Evolutionary conservation across 2,113 vertebrate species (phyloP), one percentile per base, ranked within the genome.

Genomic region (Chloebia gouldiae): DNA sequence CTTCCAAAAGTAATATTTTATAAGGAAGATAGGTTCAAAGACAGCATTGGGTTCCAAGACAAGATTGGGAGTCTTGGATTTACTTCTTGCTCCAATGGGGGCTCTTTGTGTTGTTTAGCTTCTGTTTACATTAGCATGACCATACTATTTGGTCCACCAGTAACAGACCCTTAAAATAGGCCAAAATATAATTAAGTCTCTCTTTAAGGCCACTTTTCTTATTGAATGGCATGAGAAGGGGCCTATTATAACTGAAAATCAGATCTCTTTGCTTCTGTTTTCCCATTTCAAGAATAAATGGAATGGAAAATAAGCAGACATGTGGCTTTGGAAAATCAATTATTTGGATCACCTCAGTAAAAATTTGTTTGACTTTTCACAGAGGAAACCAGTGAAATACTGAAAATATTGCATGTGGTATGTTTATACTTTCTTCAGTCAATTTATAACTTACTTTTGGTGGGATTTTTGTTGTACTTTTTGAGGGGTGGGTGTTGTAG

Each of bases 401-500:
- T 57, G 20, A 77, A 11, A 76, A 51, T 83, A 69, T 56, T 76
- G 16, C 8, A 47, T 17, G 6, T 50, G 5, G 9, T 82, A 23
- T 31, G 11, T 64, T 68, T 68, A 18, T 35, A 33, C 19, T 47
- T 76, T 63, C 24, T 81, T 66, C 42, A 37, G 9, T 37, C 18
- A 70, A 14, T 44, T 65, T 19, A 51, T 44, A 0, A 6, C 45
- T 64, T 68, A 7, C 7, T 75, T 50, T 66, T 37, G 7, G 1
- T 54, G 50, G 4, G 7, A 35, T 17, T 19, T 70, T 39, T 77
- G 6, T 15, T 17, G 4, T 11, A 5, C 21, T 63, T 63, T 76
- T 44, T 15, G 3, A 2, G 2, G 9, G 3, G 1, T 7, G 7
- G 1, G 2, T 64, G 6, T 50, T 77, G 15, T 23, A 83, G 16